Conservation (phyloP, 2,113 vertebrate species). For the Clarias batrachus region DNA sequence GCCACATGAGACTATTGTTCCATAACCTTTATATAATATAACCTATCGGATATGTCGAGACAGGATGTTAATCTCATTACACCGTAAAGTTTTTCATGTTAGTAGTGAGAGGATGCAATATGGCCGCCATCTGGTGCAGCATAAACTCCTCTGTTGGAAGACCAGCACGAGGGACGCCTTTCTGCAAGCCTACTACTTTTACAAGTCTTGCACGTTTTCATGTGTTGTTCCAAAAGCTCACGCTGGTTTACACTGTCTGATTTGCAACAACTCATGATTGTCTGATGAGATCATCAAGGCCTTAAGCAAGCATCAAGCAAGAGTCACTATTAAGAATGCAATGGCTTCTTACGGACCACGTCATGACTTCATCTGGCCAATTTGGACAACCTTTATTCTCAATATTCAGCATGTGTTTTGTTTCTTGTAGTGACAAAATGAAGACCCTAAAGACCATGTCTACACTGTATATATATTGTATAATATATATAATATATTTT, state of each 20-base stretch:
- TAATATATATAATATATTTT: too few species aligned
- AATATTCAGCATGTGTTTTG: neutral
- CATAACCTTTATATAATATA: neutral
- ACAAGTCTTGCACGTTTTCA: neutral
- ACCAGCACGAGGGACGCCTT: slow-evolving; percentile 1
- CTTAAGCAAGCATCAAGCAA: neutral
- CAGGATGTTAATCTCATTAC: neutral
- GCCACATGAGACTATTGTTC: neutral
- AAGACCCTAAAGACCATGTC: neutral
- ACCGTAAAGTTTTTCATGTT: neutral
- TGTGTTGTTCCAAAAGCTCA: slow-evolving; percentile 1
- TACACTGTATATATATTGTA: neutral
- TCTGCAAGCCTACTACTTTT: slow-evolving; percentile 1
- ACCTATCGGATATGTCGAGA: neutral
- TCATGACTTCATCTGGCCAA: neutral
- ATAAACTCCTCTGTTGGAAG: neutral
- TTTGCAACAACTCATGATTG: neutral
- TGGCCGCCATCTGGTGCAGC: neutral
- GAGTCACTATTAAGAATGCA: neutral
- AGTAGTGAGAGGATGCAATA: neutral
- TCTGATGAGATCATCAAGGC: slow-evolving; percentile 8
- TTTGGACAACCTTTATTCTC: neutral
- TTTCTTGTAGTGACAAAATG: neutral
- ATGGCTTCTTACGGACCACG: neutral
- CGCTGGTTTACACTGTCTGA: neutral